Base-by-base conservation (phyloP, 2,888 invertebrate species). In the Cerastis rubricosa region DNA sequence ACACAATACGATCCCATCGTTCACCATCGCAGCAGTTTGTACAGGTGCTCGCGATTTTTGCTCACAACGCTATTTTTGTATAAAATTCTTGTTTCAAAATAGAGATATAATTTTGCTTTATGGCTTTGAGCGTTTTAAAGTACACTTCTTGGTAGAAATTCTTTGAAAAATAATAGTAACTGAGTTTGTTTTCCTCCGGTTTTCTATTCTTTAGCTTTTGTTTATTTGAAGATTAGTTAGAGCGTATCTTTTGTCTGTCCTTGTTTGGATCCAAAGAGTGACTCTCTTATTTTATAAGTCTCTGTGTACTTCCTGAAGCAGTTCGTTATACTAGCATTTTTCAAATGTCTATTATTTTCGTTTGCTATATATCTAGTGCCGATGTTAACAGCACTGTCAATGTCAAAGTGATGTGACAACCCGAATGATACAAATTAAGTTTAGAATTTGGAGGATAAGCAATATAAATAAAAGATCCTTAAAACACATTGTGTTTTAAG, bases 1-100 rank as follows among this genome's bases (percentile, higher is more conserved):
- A 90, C 92, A 94, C 94, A 94, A 94, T 93, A 91, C 93, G 87
- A 89, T 86, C 85, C 91, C 92, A 92, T 93, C 91, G 90, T 89
- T 92, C 91, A 92, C 91, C 88, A 87, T 76, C 86, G 78, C 83
- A 85, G 90, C 89, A 92, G 93, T 92, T 93, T 92, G 91, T 91
- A 90, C 92, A 93, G 94, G 93, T 93, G 90, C 90, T 89, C 77
- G 87, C 85, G 88, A 92, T 89, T 92, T 92, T 91, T 90, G 85
- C 87, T 87, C 88, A 81, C 83, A 76, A 84, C 66, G 85, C 85
- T 71, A 81, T 88, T 86, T 83, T 84, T 86, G 88, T 90, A 89
- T 88, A 85, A 90, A 89, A 87, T 90, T 65, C 77, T 89, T 76
- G 76, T 86, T 82, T 85, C 49, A 77, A 87, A 85, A 85, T 83